Base-by-base conservation (phyloP, 2,113 vertebrate genomes). In the Emydura subglobosa region DNA sequence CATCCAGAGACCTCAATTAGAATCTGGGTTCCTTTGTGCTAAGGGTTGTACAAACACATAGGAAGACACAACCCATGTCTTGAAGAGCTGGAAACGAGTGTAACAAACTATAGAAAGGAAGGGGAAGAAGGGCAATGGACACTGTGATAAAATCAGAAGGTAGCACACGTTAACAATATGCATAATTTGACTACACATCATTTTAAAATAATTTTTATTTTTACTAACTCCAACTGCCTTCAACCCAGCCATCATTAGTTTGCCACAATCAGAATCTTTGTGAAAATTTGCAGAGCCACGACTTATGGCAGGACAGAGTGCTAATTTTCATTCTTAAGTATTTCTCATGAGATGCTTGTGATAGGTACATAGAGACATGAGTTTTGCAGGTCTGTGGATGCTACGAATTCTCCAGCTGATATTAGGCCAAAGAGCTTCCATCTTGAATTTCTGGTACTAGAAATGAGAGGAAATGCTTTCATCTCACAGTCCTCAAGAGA, bases 321-420 rank as follows among this genome's bases (percentile, higher is more conserved):
- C 17, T 61, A 61, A 68, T 34, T 25, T 95, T 93, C 88, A 92
- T 92, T 95, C 61, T 74, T 68, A 22, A 4, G 19, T 54, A 51
- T 39, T 91, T 92, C 90, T 88, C 59, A 83, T n/a, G 82, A 83
- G 13, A 5, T 54, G 57, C 29, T 85, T 88, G 94, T 76, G 83
- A 54, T n/a, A 85, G 27, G 81, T 27, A 31, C 9, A 88, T 4
- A 34, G 22, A 95, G 27, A 89, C 72, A 55, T 1, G 27, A 92
- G 24, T 79, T 94, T 91, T 54, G 5, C 59, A 87, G 1, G n/a
- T 81, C 27, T 97, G 31, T 80, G 42, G 39, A n/a, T 53, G 44
- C 51, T 54, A 92, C 88, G 85, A 29, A 90, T 44, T 10, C 88
- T 55, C 76, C 85, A 61, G 65, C 8, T 90, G 34, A 5, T 68